phyloP scores from a whole-genome alignment of 2,888 invertebrate genomes.

The Athalia cordata region DNA sequence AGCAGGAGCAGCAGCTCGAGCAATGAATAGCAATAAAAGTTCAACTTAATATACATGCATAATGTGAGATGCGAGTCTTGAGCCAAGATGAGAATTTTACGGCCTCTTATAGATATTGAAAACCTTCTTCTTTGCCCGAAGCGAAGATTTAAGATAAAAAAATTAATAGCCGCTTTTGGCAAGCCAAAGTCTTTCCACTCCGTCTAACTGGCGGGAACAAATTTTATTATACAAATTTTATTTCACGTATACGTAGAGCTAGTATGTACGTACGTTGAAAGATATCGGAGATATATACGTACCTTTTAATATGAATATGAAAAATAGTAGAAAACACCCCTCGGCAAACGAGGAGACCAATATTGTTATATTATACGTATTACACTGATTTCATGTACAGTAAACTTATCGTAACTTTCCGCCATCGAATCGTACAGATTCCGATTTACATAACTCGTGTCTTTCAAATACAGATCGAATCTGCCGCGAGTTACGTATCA shows the following conservation, averaged over 20 bases:
- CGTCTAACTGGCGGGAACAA: conserved; percentile 70
- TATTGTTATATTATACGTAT: no score
- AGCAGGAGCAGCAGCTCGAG: no score
- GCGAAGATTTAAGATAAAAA: conserved; percentile 70
- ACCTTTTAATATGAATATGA: background rate
- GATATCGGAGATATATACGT: background rate
- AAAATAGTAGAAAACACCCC: conserved; percentile 6
- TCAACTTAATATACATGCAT: conserved; percentile 51
- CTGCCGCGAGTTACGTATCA: background rate
- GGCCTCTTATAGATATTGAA: conserved; percentile 62
- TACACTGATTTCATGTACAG: no score
- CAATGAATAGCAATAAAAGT: conserved; percentile 35
- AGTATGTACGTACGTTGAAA: background rate
- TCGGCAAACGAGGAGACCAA: no score
- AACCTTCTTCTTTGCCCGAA: conserved; percentile 54
- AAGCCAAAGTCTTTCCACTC: conserved; percentile 49
- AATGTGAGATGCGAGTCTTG: conserved; percentile 49
- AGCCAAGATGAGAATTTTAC: conserved; percentile 53
- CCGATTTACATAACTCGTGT: background rate
- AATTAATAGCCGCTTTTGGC: conserved; percentile 73
- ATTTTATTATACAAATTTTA: conserved; percentile 72
- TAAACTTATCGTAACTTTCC: no score
- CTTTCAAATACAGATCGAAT: background rate
- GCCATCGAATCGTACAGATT: background rate
- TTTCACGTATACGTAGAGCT: conserved; percentile 62